A percentile compares a stretch with the other conserved stretches of the same genome.
phyloP scores from a whole-genome alignment of 2,888 invertebrate species.

The Epistrophella euchroma region DNA sequence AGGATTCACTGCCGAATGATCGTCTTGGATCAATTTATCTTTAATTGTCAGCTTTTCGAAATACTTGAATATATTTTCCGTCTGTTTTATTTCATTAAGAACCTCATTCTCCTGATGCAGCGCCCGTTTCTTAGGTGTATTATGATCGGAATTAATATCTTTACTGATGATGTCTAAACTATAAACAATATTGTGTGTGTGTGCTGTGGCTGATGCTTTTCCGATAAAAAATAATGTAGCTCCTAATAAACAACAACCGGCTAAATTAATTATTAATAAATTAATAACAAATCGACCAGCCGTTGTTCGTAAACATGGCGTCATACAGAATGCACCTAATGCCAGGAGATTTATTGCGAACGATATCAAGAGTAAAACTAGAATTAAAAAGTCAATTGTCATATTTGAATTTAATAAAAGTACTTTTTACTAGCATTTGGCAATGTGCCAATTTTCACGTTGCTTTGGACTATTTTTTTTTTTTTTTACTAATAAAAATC shows the following conservation, averaged over 20 bases:
- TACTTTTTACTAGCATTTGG: not conserved
- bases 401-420: constrained; percentile 78
- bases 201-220: not conserved
- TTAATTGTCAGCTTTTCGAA: constrained; percentile 80
- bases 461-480: too few species aligned
- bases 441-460: too few species aligned
- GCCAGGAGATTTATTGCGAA: constrained; percentile 83
- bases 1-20: constrained; percentile 73
- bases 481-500: too few species aligned
- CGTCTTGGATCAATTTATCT: constrained; percentile 78
- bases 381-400: constrained; percentile 84
- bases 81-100: constrained; percentile 65
- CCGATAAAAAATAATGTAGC: constrained; percentile 81
- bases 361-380: constrained; percentile 83
- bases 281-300: constrained; percentile 84
- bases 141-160: constrained; percentile 78
- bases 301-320: constrained; percentile 83
- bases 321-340: constrained; percentile 84
- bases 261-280: constrained; percentile 82
- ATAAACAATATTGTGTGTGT: constrained; percentile 76
- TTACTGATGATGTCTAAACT: constrained; percentile 80
- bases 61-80: constrained; percentile 80
- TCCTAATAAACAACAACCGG: constrained; percentile 82
- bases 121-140: constrained; percentile 78
- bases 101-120: constrained; percentile 78